Conservation (phyloP, 2,888 invertebrate species). For the Limnephilus marmoratus region DNA sequence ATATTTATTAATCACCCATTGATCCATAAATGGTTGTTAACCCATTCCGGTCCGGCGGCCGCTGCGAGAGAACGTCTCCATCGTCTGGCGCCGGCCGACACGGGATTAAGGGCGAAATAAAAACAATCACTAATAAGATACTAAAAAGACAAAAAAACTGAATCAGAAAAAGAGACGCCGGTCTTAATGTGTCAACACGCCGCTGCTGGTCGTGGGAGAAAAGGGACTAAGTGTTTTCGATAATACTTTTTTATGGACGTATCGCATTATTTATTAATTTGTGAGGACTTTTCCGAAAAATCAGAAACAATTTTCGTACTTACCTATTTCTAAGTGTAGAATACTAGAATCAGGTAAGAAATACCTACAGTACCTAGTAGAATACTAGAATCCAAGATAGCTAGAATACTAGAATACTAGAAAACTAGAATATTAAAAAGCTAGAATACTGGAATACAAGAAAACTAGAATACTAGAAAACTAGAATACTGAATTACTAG, state of each 20-base stretch:
- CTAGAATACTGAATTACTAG: no score
- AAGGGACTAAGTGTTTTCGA: constrained; percentile 12
- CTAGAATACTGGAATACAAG: no score
- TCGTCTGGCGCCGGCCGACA: constrained; percentile 40
- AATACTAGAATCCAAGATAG: no score
- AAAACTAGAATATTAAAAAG: no score
- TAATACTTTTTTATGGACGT: background rate
- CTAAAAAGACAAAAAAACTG: constrained; percentile 42
- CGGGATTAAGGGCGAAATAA: constrained; percentile 49
- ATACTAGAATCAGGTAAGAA: no score
- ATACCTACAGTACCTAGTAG: no score
- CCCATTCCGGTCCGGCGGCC: constrained; percentile 53
- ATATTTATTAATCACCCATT: constrained; percentile 57
- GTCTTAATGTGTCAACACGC: constrained; percentile 45
- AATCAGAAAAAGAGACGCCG: constrained; percentile 38
- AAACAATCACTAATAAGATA: constrained; percentile 53
- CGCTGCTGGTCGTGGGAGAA: background rate
- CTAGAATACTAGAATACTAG: no score
- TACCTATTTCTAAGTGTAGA: no score
- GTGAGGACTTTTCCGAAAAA: no score
- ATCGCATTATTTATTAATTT: no score
- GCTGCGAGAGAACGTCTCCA: constrained; percentile 43
- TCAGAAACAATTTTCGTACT: no score
- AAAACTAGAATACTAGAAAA: no score
- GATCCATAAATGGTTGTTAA: constrained; percentile 62